Evolutionary conservation across 2,113 vertebrate species (phyloP), one percentile per base, ranked within the genome.

Genomic region (Gopherus evgoodei): DNA sequence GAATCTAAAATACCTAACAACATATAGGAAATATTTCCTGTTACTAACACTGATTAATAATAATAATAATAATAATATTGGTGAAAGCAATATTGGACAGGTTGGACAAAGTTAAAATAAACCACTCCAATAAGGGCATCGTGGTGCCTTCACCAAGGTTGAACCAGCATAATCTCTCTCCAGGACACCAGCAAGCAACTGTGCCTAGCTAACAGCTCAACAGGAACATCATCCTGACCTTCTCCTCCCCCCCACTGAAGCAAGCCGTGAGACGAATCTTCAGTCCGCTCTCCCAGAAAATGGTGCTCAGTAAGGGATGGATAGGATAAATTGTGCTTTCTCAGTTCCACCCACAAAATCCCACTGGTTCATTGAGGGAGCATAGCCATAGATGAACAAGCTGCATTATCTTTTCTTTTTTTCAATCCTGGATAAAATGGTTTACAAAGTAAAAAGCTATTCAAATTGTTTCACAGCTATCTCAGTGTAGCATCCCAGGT

Each of bases 231-330:
- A 87, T 57, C 16, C 11, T 4, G 25, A 89, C 78, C 35, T 49
- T 59, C 72, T 47, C 14, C 83, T 86, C 72, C 69, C 25, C 17
- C 0, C 0, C 10, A 42, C 8, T 31, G 76, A 75, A 54, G 8
- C 25, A 7, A 2, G 0, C 38, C 1, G 22, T 86, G 84, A 65
- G 38, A 24, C 19, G 27, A 83, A 38, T 27, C 42, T 6, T 65
- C 35, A 3, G 13, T 25, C 81, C 69, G 17, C n/a, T 83, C 59
- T 87, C 81, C 53, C 49, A 91, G 65, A 59, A 86, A 25, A 0
- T 4, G 4, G 50, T 14, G 88, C 2, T 22, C 12, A 38, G 92
- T 25, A 53, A 27, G 75, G 88, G 79, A 50, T 5, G 57, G 88
- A 79, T 79, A 80, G 47, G 54, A 35, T 52, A 79, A 87, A 35